These are phyloP conservation scores for Drosophila atripex DNA, from an alignment of 2,888 invertebrate genomes.

Conservation along the genomic window DNA sequence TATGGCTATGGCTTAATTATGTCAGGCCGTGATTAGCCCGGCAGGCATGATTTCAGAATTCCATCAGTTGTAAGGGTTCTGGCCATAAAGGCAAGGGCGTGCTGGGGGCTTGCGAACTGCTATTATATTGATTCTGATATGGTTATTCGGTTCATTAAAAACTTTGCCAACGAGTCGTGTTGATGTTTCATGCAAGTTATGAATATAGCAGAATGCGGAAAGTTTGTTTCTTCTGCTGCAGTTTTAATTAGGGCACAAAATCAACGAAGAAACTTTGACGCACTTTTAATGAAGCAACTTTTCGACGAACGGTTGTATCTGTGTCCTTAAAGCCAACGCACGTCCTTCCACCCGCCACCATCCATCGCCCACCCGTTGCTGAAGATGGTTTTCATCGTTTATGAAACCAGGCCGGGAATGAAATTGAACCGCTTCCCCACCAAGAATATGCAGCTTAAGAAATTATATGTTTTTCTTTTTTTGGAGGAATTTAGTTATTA, in stretches of 20 bases:
- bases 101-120: not conserved
- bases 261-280: slow-evolving; percentile 69
- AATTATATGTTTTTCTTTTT: not conserved
- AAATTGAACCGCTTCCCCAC: not conserved
- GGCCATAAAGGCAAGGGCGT: not conserved
- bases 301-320: slow-evolving; percentile 27
- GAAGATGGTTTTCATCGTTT: slow-evolving; percentile 14
- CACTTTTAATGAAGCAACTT: slow-evolving; percentile 76
- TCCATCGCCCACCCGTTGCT: not conserved
- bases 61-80: slow-evolving; percentile 5
- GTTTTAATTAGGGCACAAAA: slow-evolving; percentile 75
- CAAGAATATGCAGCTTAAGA: not conserved
- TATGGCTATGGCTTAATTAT: slow-evolving; percentile 47
- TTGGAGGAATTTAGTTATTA: not conserved
- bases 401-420: not conserved
- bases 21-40: slow-evolving; percentile 42
- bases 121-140: slow-evolving; percentile 58
- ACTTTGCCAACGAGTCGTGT: slow-evolving; percentile 61
- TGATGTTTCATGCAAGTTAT: slow-evolving; percentile 68
- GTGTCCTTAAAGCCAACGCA: slow-evolving; percentile 4
- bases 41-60: slow-evolving; percentile 20
- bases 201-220: slow-evolving; percentile 63
- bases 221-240: slow-evolving; percentile 57
- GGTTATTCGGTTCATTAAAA: slow-evolving; percentile 74
- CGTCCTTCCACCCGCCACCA: not conserved